These are phyloP conservation scores for Bursaphelenchus mucronatus DNA, from an alignment of 1,140 invertebrate genomes.

Conservation along the genomic window DNA sequence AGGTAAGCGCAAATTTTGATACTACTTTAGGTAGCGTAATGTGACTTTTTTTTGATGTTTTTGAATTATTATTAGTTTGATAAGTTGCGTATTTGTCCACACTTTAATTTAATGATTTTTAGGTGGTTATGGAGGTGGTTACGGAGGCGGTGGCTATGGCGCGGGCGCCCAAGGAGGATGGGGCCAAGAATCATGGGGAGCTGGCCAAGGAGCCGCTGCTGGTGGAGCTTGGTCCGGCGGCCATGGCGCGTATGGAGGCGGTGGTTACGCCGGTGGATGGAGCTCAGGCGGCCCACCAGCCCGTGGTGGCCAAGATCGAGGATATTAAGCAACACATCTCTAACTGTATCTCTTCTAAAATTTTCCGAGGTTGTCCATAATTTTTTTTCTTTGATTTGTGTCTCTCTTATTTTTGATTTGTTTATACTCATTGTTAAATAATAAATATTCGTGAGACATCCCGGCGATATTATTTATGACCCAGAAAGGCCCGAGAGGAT, in stretches of 20 bases:
- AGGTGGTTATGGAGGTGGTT: conserved; percentile 30
- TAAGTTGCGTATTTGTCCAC: background rate
- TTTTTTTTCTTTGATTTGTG: too few species aligned
- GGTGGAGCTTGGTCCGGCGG: conserved; percentile 21
- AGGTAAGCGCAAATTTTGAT: conserved; percentile 21
- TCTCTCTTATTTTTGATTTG: too few species aligned
- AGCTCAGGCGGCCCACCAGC: too few species aligned
- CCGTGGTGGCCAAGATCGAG: too few species aligned
- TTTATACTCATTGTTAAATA: too few species aligned
- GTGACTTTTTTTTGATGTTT: conserved; percentile 1
- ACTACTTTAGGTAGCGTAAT: conserved; percentile 2
- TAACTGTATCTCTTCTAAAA: too few species aligned
- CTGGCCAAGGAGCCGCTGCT: conserved; percentile 20
- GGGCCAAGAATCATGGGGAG: conserved; percentile 8
- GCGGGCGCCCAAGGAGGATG: conserved; percentile 3
- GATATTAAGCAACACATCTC: too few species aligned
- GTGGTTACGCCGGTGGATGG: conserved; percentile 14
- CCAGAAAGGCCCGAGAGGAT: too few species aligned
- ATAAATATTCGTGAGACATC: too few species aligned
- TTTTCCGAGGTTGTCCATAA: too few species aligned
- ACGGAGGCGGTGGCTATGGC: conserved; percentile 25
- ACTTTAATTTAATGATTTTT: background rate
- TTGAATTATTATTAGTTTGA: conserved; percentile 1
- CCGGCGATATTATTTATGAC: too few species aligned
- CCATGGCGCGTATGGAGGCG: conserved; percentile 20